A percentile compares a stretch with the other conserved stretches of the same genome.
Conservation (phyloP, 1,140 invertebrate genomes). For the Eriocheir sinensis region DNA sequence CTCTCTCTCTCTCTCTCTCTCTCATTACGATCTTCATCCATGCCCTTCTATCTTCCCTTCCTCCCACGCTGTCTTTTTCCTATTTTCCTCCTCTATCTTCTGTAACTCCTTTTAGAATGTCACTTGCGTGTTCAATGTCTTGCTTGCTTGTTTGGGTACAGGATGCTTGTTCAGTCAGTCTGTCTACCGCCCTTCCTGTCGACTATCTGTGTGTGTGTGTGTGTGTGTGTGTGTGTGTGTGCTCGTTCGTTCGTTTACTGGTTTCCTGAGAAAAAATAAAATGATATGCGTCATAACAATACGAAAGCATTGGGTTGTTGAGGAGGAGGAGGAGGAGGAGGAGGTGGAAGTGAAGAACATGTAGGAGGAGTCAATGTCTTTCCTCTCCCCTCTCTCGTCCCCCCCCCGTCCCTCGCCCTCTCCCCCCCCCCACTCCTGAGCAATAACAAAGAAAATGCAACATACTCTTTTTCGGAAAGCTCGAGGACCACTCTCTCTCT, state of each 20-base stretch:
- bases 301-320: too few relatives aligned
- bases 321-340: background rate
- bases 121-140: background rate
- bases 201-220: background rate
- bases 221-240: background rate
- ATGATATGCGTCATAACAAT: too few relatives aligned
- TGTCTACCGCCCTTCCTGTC: background rate
- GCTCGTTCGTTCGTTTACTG: background rate
- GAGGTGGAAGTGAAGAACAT: background rate
- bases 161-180: background rate
- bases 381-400: too few relatives aligned
- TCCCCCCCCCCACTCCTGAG: background rate
- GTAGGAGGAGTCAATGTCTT: background rate
- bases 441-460: conserved; percentile 7
- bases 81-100: background rate
- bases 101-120: background rate
- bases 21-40: too few relatives aligned
- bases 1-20: background rate
- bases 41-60: background rate
- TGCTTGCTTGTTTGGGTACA: background rate
- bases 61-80: background rate
- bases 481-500: too few relatives aligned
- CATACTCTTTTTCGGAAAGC: background rate
- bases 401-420: too few relatives aligned
- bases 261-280: background rate